These are phyloP conservation scores for Cheilosia scutellata DNA, from an alignment of 2,888 invertebrate species.

Conservation along the genomic window DNA sequence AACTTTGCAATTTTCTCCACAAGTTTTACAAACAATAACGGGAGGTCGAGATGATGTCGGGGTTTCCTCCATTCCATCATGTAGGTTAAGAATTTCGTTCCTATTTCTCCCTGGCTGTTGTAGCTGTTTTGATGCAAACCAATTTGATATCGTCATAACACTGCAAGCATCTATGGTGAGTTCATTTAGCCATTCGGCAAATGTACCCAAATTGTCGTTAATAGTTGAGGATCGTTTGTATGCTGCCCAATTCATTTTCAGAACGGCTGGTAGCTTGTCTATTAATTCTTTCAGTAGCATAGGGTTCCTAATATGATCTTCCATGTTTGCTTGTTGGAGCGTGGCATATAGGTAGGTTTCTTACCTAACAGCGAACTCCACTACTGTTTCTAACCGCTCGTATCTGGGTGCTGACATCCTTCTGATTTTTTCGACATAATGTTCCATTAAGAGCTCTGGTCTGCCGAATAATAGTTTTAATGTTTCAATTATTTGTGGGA, in stretches of 20 bases:
- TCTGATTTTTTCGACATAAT: neutral
- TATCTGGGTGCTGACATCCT: neutral
- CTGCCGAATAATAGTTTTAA: neutral
- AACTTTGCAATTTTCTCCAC: neutral
- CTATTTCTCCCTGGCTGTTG: neutral
- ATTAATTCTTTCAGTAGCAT: neutral
- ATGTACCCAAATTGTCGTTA: neutral
- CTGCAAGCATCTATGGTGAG: constrained; percentile 1
- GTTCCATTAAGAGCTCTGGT: neutral
- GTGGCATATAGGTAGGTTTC: neutral
- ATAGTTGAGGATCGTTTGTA: neutral
- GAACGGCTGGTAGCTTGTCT: neutral
- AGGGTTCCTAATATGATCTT: constrained; percentile 8
- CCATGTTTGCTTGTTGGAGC: neutral
- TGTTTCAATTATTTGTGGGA: neutral
- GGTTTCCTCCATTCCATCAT: neutral
- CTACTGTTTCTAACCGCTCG: neutral
- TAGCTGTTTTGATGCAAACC: neutral
- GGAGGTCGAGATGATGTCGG: neutral
- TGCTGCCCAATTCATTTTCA: constrained; percentile 9
- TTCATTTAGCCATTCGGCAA: neutral
- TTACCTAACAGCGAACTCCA: neutral
- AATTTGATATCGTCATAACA: neutral
- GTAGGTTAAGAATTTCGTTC: neutral
- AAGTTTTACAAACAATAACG: neutral